Percentiles rank a stretch among this genome's conserved stretches.
Conservation (phyloP, 2,113 vertebrate genomes). For the Dipodomys ordii region DNA sequence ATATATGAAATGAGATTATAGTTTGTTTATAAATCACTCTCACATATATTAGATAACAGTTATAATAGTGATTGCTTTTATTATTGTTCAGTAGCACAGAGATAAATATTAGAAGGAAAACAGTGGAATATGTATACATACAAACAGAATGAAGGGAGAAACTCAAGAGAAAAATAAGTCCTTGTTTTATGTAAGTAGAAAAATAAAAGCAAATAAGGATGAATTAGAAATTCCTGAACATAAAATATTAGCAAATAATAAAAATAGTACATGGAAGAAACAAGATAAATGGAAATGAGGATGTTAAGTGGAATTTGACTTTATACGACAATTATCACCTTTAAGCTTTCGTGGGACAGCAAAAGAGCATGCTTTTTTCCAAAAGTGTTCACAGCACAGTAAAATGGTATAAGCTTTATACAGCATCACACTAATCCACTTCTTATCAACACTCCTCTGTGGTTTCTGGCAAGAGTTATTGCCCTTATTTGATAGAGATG, state of each 20-base stretch:
- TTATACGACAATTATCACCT: constrained; percentile 22
- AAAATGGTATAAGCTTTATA: constrained; percentile 20
- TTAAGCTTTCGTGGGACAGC: constrained; percentile 37
- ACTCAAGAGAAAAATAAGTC: constrained; percentile 28
- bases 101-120: constrained; percentile 47
- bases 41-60: constrained; percentile 8
- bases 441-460: background rate
- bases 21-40: constrained; percentile 45
- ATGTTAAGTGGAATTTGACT: constrained; percentile 35
- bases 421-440: background rate
- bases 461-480: constrained; percentile 47
- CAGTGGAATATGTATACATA: background rate
- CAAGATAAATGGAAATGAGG: constrained; percentile 33
- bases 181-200: constrained; percentile 51
- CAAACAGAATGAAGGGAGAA: constrained; percentile 36
- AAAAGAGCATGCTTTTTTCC: constrained; percentile 57
- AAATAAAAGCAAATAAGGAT: constrained; percentile 32
- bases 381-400: constrained; percentile 17
- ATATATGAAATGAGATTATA: constrained; percentile 52
- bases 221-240: constrained; percentile 32
- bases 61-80: constrained; percentile 42
- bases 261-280: constrained; percentile 11
- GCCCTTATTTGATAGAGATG: background rate
- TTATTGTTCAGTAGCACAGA: background rate
- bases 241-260: constrained; percentile 49